phyloP scores from a whole-genome alignment of 35 echinoderm and acorn worm genomes.

The Heliocidaris erythrogramma region DNA sequence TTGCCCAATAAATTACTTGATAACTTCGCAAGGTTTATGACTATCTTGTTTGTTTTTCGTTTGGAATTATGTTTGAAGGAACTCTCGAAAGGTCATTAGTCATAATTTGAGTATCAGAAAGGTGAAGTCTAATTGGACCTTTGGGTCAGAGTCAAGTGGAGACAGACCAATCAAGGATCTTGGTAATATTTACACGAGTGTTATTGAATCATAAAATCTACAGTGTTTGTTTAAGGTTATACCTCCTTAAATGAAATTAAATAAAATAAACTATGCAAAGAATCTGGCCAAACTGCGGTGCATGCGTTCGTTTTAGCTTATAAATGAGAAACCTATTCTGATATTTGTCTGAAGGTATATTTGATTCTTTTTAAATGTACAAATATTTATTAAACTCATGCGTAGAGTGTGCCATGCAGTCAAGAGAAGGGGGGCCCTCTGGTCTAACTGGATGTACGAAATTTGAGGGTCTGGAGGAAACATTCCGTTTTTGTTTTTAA shows the following conservation, averaged over 20 bases:
- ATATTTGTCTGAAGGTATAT: too few species aligned
- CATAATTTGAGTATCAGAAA: background rate
- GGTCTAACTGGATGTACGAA: too few species aligned
- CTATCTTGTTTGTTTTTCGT: background rate
- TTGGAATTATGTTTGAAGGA: background rate
- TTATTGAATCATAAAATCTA: background rate
- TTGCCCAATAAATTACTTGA: background rate
- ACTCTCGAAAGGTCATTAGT: background rate
- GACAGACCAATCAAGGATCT: background rate
- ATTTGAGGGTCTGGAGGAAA: too few species aligned
- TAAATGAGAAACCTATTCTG: too few species aligned
- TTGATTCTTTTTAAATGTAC: too few species aligned
- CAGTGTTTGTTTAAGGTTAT: background rate
- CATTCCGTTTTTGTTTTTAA: too few species aligned
- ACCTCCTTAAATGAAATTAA: background rate
- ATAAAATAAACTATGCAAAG: background rate
- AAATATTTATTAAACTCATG: too few species aligned
- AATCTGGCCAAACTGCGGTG: too few species aligned
- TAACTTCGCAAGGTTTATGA: background rate
- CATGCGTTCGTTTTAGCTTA: too few species aligned
- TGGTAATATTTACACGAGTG: background rate
- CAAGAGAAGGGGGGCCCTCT: too few species aligned
- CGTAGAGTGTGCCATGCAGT: too few species aligned
- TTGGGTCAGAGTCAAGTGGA: background rate
- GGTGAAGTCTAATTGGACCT: constrained; percentile 7